Evolutionary conservation across 2,888 invertebrate genomes (phyloP), one percentile per base, ranked within the genome.

Genomic region (Scotopteryx bipunctaria): DNA sequence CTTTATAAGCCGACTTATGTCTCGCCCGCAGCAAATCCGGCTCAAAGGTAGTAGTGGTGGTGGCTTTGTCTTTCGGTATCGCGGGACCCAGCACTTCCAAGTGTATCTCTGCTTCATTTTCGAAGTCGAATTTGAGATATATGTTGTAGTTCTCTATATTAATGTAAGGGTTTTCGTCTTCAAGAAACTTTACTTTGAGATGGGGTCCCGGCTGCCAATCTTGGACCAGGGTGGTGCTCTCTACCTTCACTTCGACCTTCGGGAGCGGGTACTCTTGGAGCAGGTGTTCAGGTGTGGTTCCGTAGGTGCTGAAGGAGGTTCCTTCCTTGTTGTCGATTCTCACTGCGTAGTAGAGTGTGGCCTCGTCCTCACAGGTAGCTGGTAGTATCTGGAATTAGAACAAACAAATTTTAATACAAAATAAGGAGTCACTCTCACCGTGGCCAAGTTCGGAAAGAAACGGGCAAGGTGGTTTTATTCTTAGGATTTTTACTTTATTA

Each of bases 261-360:
- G 6, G 4, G 23, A 46, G 13, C 9, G 32, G 46, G 8, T 2
- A 9, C 6, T 5, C 5, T 2, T 27, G 2, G 2, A 47, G 40
- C 0, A 47, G 3, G 6, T 25, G 16, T 1, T 47, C 47, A 0
- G 47, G 47, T 0, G 47, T 47, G 0, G 13, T 13, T n/a, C 33
- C 47, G 14, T 33, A 9, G 0, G 27, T n/a, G n/a, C 8, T n/a
- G 25, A 47, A 40, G 17, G 40, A 14, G 1, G 5, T n/a, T 5
- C 47, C 47, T 14, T 47, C 47, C n/a, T 2, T 17, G 33, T 47
- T 32, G n/a, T 47, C 33, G 13, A 47, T 40, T 2, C 1, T n/a
- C 4, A 17, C n/a, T 5, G 6, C 25, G 37, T 37, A 47, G 19
- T 17, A 47, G 5, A 47, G 3, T 0, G 25, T 33, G 11, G 40